A percentile compares a stretch with the other conserved stretches of the same genome.
Evolutionary conservation across 2,113 vertebrate genomes (phyloP).

Genomic region (Limanda limanda): DNA sequence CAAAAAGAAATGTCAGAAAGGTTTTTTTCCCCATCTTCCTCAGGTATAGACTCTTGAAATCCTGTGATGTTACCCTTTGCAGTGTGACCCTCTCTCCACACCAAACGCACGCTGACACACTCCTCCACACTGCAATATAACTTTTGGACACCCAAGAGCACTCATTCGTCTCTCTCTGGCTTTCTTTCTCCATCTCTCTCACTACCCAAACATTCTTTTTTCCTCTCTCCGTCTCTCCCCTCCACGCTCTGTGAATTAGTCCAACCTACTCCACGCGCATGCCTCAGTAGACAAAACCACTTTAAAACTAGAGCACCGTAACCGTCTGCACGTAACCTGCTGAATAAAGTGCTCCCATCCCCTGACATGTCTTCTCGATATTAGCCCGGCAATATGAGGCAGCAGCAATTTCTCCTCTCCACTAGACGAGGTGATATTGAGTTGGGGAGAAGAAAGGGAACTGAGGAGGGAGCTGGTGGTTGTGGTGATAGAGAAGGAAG

Average conservation of each 20-base stretch:
- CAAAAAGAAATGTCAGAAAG: conserved; percentile 4
- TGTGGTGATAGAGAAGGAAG: not conserved
- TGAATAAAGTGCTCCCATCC: conserved; percentile 79
- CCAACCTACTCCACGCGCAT: conserved; percentile 65
- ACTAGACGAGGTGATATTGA: conserved; percentile 77
- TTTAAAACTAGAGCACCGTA: conserved; percentile 58
- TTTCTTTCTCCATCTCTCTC: conserved; percentile 22
- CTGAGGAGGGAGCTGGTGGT: conserved; percentile 64
- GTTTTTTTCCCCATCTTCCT: not conserved
- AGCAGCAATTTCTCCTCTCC: conserved; percentile 73
- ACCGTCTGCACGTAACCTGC: conserved; percentile 60
- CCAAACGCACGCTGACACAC: conserved; percentile 15
- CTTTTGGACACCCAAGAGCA: conserved; percentile 51
- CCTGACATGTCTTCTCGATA: conserved; percentile 77
- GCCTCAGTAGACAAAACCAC: conserved; percentile 69
- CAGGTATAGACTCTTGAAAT: conserved; percentile 21
- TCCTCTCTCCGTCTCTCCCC: not conserved
- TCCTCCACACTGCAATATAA: conserved; percentile 63
- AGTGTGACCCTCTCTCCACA: conserved; percentile 24
- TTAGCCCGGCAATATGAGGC: conserved; percentile 75
- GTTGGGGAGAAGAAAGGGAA: conserved; percentile 71
- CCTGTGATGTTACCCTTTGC: conserved; percentile 43
- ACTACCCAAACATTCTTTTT: conserved; percentile 25
- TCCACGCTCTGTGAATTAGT: conserved; percentile 47
- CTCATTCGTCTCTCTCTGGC: conserved; percentile 37